These are phyloP conservation scores for Mesocricetus auratus DNA, from an alignment of 2,113 vertebrate genomes.

Conservation along the genomic window DNA sequence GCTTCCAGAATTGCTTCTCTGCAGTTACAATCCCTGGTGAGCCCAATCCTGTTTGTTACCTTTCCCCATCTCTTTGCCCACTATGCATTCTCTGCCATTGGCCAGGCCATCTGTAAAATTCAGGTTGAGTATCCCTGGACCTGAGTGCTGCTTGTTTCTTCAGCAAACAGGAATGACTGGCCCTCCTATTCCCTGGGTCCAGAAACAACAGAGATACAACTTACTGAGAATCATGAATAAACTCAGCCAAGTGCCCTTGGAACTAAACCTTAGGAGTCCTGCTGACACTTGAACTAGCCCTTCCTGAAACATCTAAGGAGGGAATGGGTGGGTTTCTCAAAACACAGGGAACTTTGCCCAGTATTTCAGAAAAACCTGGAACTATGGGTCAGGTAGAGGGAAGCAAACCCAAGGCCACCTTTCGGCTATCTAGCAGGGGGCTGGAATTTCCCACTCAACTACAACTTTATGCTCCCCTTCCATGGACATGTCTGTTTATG, in stretches of 20 bases:
- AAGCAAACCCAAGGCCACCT: background rate
- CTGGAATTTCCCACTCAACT: conserved; percentile 39
- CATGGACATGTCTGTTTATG: conserved; percentile 39
- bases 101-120: background rate
- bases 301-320: background rate
- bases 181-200: background rate
- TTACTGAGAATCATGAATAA: background rate
- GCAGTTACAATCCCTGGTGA: background rate
- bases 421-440: conserved; percentile 8
- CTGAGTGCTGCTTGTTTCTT: background rate
- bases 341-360: background rate
- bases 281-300: background rate
- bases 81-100: background rate
- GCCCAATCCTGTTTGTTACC: background rate
- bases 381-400: background rate
- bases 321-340: background rate
- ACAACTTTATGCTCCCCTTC: background rate
- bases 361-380: background rate
- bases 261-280: background rate
- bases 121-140: background rate
- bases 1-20: background rate
- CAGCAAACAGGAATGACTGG: background rate
- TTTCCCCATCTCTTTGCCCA: background rate
- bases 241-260: background rate
- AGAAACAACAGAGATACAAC: background rate